Base-by-base conservation (phyloP, 2,113 vertebrate species). In the Varanus salvator region DNA sequence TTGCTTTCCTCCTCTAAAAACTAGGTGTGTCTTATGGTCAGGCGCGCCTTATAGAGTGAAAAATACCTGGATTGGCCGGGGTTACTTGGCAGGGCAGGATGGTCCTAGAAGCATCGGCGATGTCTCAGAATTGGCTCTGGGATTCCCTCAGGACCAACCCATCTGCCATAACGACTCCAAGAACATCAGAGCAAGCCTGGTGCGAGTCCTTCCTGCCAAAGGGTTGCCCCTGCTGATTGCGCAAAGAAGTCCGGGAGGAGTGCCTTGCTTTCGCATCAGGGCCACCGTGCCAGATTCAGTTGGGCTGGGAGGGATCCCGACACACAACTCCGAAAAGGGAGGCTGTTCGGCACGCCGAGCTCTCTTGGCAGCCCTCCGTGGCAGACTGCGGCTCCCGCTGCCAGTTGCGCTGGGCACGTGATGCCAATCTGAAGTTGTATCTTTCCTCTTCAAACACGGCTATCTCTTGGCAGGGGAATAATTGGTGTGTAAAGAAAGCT, bases 401-500 rank as follows among this genome's bases (percentile, higher is more conserved):
- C 76, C 76, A 71, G 50, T 31, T 44, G 8, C 6, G 8, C 17
- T 21, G 66, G n/a, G 89, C 27, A 29, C 19, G 17, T 21, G 52
- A 50, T n/a, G 52, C 64, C 83, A 80, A 80, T 90, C 84, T 80
- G 76, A 57, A 71, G 83, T 78, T 86, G 76, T 86, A 86, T 90
- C 89, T 80, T 34, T 48, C 75, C 89, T 86, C 76, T 50, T 80
- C 84, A 80, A 80, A 90, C 84, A 80, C 17, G 31, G 50, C 84
- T 60, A 72, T 90, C 83, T 90, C 75, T 86, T 85, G 84, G 89
- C 89, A 80, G 64, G 76, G 84, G 78, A 90, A 77, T 60, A 84
- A 75, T 54, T 66, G 83, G 74, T 66, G 69, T 86, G 89, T 86
- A 89, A 85, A 78, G 64, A 78, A 75, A 86, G 44, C 80, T 69